Percentiles rank a stretch among this genome's conserved stretches.
Evolutionary conservation across 2,797 vertebrate genomes (phyloP).

Genomic region (Neostethus bicornis): DNA sequence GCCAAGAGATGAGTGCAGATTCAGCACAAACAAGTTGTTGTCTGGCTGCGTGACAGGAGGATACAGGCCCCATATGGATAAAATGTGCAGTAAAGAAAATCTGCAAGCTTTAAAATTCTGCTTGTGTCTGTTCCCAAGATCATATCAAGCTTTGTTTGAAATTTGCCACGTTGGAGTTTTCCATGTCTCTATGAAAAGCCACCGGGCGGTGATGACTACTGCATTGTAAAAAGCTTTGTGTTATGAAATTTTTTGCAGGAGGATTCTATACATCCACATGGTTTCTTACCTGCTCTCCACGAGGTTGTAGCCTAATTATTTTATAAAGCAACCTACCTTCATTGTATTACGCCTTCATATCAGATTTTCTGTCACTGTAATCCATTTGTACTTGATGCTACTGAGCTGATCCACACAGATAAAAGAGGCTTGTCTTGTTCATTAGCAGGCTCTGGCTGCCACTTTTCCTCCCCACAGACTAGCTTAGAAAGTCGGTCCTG

Average conservation of each 20-base stretch:
- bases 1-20: slow-evolving; percentile 26
- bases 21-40: slow-evolving; percentile 69
- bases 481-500: slow-evolving; percentile 41
- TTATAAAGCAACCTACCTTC: slow-evolving; percentile 2
- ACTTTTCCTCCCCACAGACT: slow-evolving; percentile 48
- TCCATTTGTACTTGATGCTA: slow-evolving; percentile 40
- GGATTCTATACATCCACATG: slow-evolving; percentile 25
- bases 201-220: slow-evolving; percentile 49
- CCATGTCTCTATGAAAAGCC: slow-evolving; percentile 51
- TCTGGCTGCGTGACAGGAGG: slow-evolving; percentile 41
- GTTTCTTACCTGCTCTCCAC: slow-evolving; percentile 34
- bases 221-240: slow-evolving; percentile 32
- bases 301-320: slow-evolving; percentile 17
- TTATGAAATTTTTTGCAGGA: slow-evolving; percentile 26
- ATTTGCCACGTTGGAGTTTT: slow-evolving; percentile 70
- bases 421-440: slow-evolving; percentile 44
- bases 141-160: slow-evolving; percentile 41
- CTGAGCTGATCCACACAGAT: slow-evolving; percentile 54
- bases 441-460: slow-evolving; percentile 56
- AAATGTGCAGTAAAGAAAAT: slow-evolving; percentile 55
- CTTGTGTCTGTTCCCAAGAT: slow-evolving; percentile 58
- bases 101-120: slow-evolving; percentile 17
- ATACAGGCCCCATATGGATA: slow-evolving; percentile 57
- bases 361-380: slow-evolving; percentile 16
- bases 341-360: slow-evolving; percentile 9